phyloP scores from a whole-genome alignment of 2,113 vertebrate genomes.

The Psophia crepitans region DNA sequence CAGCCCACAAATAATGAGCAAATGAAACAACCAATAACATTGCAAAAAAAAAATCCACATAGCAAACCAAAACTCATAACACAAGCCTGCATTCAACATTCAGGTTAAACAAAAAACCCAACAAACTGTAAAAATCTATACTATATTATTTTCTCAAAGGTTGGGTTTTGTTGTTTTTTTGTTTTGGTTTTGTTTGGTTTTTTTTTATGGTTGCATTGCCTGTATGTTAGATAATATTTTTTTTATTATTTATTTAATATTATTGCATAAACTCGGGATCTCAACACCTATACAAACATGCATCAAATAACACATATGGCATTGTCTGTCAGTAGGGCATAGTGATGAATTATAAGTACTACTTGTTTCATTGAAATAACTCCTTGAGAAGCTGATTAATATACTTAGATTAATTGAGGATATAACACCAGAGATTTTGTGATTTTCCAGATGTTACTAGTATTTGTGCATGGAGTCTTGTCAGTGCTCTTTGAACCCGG shows the following conservation, averaged over 20 bases:
- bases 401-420: not conserved
- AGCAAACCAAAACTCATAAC: not conserved
- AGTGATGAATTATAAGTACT: not conserved
- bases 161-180: not conserved
- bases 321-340: not conserved
- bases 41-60: not conserved
- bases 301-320: not conserved
- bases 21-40: not conserved
- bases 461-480: not conserved
- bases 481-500: not conserved
- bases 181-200: not conserved
- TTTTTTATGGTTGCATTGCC: not conserved
- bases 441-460: not conserved
- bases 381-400: not conserved
- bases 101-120: not conserved
- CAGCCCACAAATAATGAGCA: not conserved
- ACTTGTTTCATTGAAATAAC: not conserved
- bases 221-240: too few species aligned
- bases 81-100: not conserved
- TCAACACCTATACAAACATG: not conserved
- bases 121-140: not conserved
- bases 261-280: not conserved
- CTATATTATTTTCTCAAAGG: not conserved
- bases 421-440: not conserved
- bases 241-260: not conserved